Evolutionary conservation across 2,113 vertebrate genomes (phyloP).

Genomic region (Rhinoderma darwinii): DNA sequence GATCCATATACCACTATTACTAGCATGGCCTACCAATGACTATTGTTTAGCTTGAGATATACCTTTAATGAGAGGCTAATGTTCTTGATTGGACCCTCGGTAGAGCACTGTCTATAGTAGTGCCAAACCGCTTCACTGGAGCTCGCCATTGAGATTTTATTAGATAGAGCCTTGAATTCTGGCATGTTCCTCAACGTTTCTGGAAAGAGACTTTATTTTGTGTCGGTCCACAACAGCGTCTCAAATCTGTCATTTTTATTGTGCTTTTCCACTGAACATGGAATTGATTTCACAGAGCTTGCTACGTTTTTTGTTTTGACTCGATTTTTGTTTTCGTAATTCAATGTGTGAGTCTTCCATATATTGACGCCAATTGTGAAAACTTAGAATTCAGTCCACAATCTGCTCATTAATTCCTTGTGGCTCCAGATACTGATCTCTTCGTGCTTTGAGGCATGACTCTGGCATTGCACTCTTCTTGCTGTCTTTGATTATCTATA

Average conservation of each 20-base stretch:
- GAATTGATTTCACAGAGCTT: neutral
- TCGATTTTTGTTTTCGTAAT: constrained; percentile 2
- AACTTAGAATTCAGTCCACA: constrained; percentile 34
- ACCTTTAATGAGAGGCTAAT: neutral
- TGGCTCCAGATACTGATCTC: constrained; percentile 53
- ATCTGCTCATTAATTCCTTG: constrained; percentile 47
- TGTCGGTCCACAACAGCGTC: neutral
- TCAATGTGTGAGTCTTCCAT: neutral
- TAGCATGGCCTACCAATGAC: neutral
- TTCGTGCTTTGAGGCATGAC: constrained; percentile 32
- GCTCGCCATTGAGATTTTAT: neutral
- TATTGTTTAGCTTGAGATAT: neutral
- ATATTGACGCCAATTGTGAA: constrained; percentile 29
- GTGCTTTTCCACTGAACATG: neutral
- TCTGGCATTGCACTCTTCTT: constrained; percentile 38
- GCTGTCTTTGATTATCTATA: constrained; percentile 54
- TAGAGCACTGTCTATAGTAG: neutral
- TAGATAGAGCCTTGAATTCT: neutral
- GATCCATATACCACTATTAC: neutral
- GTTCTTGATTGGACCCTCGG: neutral
- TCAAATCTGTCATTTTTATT: constrained; percentile 1
- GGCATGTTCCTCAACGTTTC: neutral
- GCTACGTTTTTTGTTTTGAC: neutral
- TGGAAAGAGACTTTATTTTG: neutral
- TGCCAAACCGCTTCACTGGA: neutral